A percentile compares a stretch with the other conserved stretches of the same genome.
phyloP scores from a whole-genome alignment of 2,888 invertebrate species.

The Scaptodrosophila latifasciaeformis region DNA sequence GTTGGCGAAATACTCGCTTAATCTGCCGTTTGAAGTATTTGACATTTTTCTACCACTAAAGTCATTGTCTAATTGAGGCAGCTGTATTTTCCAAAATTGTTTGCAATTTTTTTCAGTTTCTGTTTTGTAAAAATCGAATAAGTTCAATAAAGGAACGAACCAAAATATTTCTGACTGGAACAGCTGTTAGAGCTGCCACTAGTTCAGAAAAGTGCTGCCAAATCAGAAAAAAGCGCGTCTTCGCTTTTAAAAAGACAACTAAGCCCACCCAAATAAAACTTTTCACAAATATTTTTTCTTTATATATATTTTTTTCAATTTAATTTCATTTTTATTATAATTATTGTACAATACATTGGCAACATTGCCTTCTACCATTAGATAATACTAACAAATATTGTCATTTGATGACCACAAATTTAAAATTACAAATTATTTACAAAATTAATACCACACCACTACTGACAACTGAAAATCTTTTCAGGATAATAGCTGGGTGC shows the following conservation, averaged over 20 bases:
- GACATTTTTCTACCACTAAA: no score
- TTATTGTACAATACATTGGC: slow-evolving; percentile 46
- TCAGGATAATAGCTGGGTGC: slow-evolving; percentile 74
- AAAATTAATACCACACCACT: slow-evolving; percentile 22
- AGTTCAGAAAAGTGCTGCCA: not conserved
- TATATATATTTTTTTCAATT: not conserved
- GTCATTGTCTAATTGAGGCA: no score
- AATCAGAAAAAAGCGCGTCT: no score
- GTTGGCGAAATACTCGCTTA: slow-evolving; percentile 75
- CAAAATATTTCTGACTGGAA: no score
- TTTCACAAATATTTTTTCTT: not conserved
- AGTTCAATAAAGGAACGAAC: no score
- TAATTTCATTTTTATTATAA: slow-evolving; percentile 13
- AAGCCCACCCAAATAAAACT: no score
- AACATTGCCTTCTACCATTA: slow-evolving; percentile 22
- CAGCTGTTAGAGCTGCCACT: no score
- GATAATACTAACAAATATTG: slow-evolving; percentile 41
- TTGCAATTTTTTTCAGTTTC: no score
- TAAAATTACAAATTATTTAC: slow-evolving; percentile 35
- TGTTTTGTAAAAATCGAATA: no score
- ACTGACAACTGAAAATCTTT: slow-evolving; percentile 74
- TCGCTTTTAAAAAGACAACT: no score
- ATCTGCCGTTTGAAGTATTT: slow-evolving; percentile 45
- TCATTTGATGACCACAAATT: slow-evolving; percentile 52
- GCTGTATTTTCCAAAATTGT: no score